Base-by-base conservation (phyloP, 1,140 invertebrate species). In the Notospermus geniculatus region DNA sequence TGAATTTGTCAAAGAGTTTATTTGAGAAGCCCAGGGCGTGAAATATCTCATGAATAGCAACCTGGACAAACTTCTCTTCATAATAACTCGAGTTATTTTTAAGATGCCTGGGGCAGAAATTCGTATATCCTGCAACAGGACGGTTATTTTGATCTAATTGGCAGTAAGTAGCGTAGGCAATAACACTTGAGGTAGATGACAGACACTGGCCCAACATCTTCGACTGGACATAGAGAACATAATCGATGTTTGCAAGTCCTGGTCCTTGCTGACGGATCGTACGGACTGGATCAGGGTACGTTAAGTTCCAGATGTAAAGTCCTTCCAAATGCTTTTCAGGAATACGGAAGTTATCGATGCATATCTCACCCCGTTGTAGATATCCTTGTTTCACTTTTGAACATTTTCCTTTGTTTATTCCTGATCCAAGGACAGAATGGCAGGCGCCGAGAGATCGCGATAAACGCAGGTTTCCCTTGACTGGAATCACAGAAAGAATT, bases 71-170 rank as follows among this genome's bases (percentile, higher is more conserved):
- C 23, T 30, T 27, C 4, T 56, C 27, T 4, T 29, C 22, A 56
- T 29, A 15, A 56, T 17, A 56, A 56, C 13, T 15, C n/a, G 46
- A 5, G n/a, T 23, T 15, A 36, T 29, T 53, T 30, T 60, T 28
- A 27, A 60, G 28, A 4, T 19, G 52, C n/a, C 22, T 19, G 2
- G 76, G 73, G 58, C 76, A 78, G 41, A 78, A 65, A 54, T 76
- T 76, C 25, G 76, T 70, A 29, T 66, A 69, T 11, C 72, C 76
- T 43, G 76, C 71, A 23, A 76, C 59, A 23, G 76, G 76, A 25
- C 74, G 67, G 25, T 62, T 66, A 32, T 60, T 58, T 52, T 72
- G 63, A 53, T 76, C 73, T 13, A 71, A 54, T 54, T 70, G 67
- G 52, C 74, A 78, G 19, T 71, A 68, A 11, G 57, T 30, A n/a